These are phyloP conservation scores for Astreopora myriophthalma DNA, from an alignment of 64 coral and sea anemone genomes.

Conservation along the genomic window DNA sequence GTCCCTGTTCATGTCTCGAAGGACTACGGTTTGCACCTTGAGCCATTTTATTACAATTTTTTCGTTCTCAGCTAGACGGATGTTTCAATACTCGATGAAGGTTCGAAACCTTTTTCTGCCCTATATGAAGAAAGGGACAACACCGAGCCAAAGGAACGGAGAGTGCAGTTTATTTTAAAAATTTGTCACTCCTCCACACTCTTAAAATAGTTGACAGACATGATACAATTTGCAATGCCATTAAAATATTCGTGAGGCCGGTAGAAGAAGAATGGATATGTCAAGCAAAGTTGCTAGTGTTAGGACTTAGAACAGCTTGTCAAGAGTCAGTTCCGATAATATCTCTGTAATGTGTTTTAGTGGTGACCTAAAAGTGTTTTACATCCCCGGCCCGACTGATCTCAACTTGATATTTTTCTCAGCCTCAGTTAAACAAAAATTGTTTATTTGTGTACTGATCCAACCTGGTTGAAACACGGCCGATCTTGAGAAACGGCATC, in stretches of 20 bases:
- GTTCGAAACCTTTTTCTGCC: neutral
- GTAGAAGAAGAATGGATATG: too few species aligned
- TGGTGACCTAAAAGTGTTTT: neutral
- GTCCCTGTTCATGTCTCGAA: neutral
- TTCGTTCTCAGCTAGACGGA: neutral
- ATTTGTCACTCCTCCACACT: neutral
- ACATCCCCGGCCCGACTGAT: neutral
- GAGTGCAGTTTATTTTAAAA: neutral
- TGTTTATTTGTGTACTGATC: too few species aligned
- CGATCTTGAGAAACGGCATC: too few species aligned
- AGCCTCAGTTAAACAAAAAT: too few species aligned
- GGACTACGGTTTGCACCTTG: neutral
- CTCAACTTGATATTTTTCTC: too few species aligned
- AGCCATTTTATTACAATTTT: neutral
- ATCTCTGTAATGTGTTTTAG: too few species aligned
- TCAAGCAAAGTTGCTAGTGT: neutral
- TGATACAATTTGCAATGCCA: conserved; percentile 17
- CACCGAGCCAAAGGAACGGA: neutral
- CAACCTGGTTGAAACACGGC: too few species aligned
- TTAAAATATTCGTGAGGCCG: neutral
- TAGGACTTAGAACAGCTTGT: neutral
- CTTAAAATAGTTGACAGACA: conserved; percentile 3
- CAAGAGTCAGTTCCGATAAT: neutral
- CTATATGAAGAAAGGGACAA: neutral
- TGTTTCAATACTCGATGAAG: neutral